Evolutionary conservation across 2,797 vertebrate genomes (phyloP).

Genomic region (Coreius guichenoti): DNA sequence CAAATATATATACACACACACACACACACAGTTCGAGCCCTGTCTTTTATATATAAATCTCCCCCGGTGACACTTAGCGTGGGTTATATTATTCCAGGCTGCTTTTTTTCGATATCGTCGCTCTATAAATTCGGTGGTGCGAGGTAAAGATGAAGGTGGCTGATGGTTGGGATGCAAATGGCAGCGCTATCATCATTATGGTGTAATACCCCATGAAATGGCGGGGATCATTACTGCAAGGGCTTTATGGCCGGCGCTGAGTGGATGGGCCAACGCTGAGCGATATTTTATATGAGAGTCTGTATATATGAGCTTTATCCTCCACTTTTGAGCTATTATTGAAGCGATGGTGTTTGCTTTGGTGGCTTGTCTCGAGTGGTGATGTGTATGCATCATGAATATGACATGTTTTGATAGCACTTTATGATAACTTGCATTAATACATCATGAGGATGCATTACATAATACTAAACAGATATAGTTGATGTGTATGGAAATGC

Average conservation of each 20-base stretch:
- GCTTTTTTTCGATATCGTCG: slow-evolving; percentile 78
- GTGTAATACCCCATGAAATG: slow-evolving; percentile 99
- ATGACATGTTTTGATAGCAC: slow-evolving; percentile 66
- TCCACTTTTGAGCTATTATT: slow-evolving; percentile 67
- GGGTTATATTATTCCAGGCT: slow-evolving; percentile 88
- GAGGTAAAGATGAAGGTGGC: slow-evolving; percentile 90
- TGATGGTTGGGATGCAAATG: slow-evolving; percentile 97
- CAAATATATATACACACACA: slow-evolving; percentile 38
- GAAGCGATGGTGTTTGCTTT: slow-evolving; percentile 73
- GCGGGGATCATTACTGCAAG: slow-evolving; percentile 91
- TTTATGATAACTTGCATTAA: slow-evolving; percentile 3
- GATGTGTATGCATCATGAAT: slow-evolving; percentile 65
- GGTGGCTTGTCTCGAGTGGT: slow-evolving; percentile 62
- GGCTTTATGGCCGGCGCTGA: slow-evolving; percentile 89
- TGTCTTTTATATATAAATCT: slow-evolving; percentile 78
- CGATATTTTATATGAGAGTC: slow-evolving; percentile 50
- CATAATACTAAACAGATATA: slow-evolving; percentile 10
- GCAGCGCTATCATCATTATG: slow-evolving; percentile 96
- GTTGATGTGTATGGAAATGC: not conserved
- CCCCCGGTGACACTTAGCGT: slow-evolving; percentile 86
- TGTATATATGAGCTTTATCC: slow-evolving; percentile 55
- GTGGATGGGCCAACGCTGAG: slow-evolving; percentile 79
- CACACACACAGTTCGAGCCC: slow-evolving; percentile 65
- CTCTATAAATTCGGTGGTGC: slow-evolving; percentile 91
- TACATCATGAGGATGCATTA: not conserved